phyloP scores from a whole-genome alignment of 2,888 invertebrate species.

The Apodemia hepburni region DNA sequence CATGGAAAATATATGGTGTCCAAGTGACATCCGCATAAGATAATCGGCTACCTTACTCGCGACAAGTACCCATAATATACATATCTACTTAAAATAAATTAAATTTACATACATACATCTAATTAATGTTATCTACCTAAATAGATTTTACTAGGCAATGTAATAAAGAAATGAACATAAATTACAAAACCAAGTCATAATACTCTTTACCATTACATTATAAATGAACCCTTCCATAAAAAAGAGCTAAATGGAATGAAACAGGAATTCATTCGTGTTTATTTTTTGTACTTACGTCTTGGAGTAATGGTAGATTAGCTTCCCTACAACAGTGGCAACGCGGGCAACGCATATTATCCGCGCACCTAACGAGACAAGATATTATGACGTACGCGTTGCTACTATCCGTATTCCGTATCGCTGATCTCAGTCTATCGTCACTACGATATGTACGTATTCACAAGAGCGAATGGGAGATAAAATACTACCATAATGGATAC shows the following conservation, averaged over 20 bases:
- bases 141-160: too few species aligned
- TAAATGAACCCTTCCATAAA: neutral
- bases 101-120: too few species aligned
- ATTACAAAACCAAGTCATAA: neutral
- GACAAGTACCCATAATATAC: too few species aligned
- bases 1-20: too few species aligned
- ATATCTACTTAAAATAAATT: too few species aligned
- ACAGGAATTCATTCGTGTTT: conserved; percentile 9
- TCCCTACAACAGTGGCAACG: conserved; percentile 34
- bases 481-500: conserved; percentile 35
- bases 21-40: too few species aligned
- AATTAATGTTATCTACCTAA: too few species aligned
- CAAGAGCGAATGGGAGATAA: conserved; percentile 45
- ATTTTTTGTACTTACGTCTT: conserved; percentile 16
- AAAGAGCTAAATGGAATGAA: conserved; percentile 8
- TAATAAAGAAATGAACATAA: too few species aligned
- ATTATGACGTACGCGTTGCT: conserved; percentile 38
- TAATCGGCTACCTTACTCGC: too few species aligned
- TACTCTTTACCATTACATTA: neutral
- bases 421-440: conserved; percentile 38
- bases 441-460: conserved; percentile 29
- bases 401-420: conserved; percentile 34
- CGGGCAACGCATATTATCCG: conserved; percentile 39
- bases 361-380: conserved; percentile 38
- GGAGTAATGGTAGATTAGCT: conserved; percentile 32